Conservation (phyloP, 2,888 invertebrate species). For the Agapostemon virescens region DNA sequence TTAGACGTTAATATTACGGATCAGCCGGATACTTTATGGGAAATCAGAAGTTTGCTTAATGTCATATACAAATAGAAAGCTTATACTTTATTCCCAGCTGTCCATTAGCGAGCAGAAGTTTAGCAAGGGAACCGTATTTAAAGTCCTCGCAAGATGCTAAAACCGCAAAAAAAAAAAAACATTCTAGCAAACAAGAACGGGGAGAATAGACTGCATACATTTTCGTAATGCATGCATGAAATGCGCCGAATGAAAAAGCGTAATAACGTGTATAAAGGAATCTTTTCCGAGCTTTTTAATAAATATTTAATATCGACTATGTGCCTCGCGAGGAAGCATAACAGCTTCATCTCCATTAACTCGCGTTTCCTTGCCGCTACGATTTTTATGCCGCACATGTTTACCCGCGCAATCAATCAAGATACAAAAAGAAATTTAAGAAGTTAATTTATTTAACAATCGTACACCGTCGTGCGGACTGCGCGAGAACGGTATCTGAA, state of each 20-base stretch:
- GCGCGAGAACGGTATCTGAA: neutral
- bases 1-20: neutral
- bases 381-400: conserved; percentile 9
- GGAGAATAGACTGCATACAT: neutral
- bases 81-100: neutral
- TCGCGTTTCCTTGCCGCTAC: neutral
- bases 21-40: neutral
- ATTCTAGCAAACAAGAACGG: neutral
- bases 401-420: conserved; percentile 1
- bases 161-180: neutral
- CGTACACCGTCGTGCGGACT: neutral
- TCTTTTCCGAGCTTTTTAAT: neutral
- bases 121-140: neutral
- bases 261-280: neutral
- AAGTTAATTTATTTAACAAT: conserved; percentile 1
- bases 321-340: neutral
- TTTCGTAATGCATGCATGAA: neutral
- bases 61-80: neutral
- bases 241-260: no score
- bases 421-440: neutral
- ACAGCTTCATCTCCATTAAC: conserved; percentile 3
- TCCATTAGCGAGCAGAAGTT: neutral
- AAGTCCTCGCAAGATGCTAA: neutral
- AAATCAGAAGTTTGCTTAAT: neutral
- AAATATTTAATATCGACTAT: neutral